Evolutionary conservation across 2,888 invertebrate genomes (phyloP).

Genomic region (Laothoe populi): DNA sequence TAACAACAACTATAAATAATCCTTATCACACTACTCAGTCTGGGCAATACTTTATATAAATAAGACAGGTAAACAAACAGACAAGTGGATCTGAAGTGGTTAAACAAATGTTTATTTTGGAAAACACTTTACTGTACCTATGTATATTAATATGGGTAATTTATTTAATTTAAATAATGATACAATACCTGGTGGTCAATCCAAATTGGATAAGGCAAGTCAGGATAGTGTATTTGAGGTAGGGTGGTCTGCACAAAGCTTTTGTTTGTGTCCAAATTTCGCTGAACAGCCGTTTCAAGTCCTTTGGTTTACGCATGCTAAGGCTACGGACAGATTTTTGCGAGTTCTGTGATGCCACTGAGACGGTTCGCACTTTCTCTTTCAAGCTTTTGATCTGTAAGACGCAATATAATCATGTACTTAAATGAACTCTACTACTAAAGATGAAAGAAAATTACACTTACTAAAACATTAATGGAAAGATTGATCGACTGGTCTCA

Average conservation of each 20-base stretch:
- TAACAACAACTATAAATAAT: too few relatives aligned
- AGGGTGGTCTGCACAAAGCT: slow-evolving; percentile 89
- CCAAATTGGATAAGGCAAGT: slow-evolving; percentile 94
- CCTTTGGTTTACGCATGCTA: slow-evolving; percentile 89
- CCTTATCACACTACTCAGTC: too few relatives aligned
- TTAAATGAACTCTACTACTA: too few relatives aligned
- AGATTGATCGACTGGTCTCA: too few relatives aligned
- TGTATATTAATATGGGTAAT: too few relatives aligned
- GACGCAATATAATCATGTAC: slow-evolving; percentile 4
- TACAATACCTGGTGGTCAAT: slow-evolving; percentile 87
- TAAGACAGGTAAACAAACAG: too few relatives aligned
- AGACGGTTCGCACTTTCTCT: slow-evolving; percentile 87
- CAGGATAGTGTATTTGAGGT: slow-evolving; percentile 89
- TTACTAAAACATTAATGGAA: too few relatives aligned
- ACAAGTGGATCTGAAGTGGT: too few relatives aligned
- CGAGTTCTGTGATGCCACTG: slow-evolving; percentile 86
- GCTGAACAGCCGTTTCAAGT: slow-evolving; percentile 87
- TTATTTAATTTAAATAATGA: not conserved
- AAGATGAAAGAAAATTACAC: too few relatives aligned
- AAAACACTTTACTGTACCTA: too few relatives aligned
- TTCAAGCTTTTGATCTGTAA: slow-evolving; percentile 88
- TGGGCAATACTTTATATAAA: too few relatives aligned
- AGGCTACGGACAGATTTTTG: slow-evolving; percentile 88
- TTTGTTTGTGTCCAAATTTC: slow-evolving; percentile 91
- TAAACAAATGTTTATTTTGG: too few relatives aligned